A percentile compares a stretch with the other conserved stretches of the same genome.
phyloP scores from a whole-genome alignment of 2,888 invertebrate species.

The Pemphredon lugubris region DNA sequence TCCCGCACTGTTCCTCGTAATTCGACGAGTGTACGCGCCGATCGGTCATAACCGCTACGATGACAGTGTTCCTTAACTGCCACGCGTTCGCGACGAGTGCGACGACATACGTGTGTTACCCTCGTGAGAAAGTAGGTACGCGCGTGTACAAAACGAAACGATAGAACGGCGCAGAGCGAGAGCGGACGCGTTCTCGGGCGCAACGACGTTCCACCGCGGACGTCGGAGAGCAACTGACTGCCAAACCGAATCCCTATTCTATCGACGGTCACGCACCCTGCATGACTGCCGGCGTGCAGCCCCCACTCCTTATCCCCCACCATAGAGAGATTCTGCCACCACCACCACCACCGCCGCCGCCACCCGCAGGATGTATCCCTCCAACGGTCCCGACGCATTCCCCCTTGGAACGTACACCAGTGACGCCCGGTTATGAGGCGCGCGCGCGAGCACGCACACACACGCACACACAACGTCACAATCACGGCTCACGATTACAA shows the following conservation, averaged over 20 bases:
- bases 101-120: not conserved
- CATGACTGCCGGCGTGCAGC: constrained; percentile 71
- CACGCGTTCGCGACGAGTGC: not conserved
- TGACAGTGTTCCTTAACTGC: too few species aligned
- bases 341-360: too few species aligned
- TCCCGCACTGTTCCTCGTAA: constrained; percentile 16
- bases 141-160: constrained; percentile 37
- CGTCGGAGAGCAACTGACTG: constrained; percentile 72
- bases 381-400: constrained; percentile 25
- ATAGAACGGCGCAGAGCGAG: constrained; percentile 6
- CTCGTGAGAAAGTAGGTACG: not conserved
- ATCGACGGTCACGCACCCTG: constrained; percentile 74
- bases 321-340: constrained; percentile 45
- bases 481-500: too few species aligned
- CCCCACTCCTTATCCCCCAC: constrained; percentile 63
- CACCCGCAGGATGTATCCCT: constrained; percentile 28
- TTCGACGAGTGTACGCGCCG: constrained; percentile 14
- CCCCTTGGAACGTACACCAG: constrained; percentile 22
- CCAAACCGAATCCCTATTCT: constrained; percentile 64
- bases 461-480: not conserved
- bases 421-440: constrained; percentile 22
- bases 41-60: constrained; percentile 38
- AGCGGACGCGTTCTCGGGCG: too few species aligned
- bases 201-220: constrained; percentile 56
- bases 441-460: constrained; percentile 3